Evolutionary conservation across 2,113 vertebrate genomes (phyloP), one percentile per base, ranked within the genome.

Genomic region (Thalassarche chlororhynchos): DNA sequence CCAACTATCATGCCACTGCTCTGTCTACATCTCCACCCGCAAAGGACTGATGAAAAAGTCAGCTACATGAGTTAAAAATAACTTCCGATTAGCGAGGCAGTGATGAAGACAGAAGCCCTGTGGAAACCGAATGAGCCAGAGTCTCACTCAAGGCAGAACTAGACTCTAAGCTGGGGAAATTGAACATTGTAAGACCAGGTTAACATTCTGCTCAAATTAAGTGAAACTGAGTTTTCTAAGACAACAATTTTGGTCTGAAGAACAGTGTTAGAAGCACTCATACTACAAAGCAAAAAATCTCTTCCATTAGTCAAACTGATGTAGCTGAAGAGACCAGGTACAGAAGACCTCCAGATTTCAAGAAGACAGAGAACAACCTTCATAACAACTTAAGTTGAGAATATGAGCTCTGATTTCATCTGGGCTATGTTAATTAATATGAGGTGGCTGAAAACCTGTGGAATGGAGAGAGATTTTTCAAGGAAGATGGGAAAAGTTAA

Each of bases 11-110:
- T 23, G 18, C 34, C 68, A 80, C 42, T 78, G 54, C 89, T 80
- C 75, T 40, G 58, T 83, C 68, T 91, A 29, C 24, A 84, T 71
- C 76, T 91, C 77, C 72, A 89, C 46, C 61, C 62, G 34, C 69
- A 83, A 96, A 95, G 70, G 31, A 81, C 80, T 75, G 76, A 92
- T 58, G 71, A 89, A 88, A 82, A 89, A 88, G 34, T 36, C 54
- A 92, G 62, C 60, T 78, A 96, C 0, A 0, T 0, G 9, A 88
- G 89, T 40, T 96, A 94, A 92, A 94, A 96, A 86, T 95, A 96
- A 81, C 71, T 66, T 88, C 54, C 1, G 9, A 92, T 95, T 84
- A 95, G 58, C 7, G 1, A 84, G 58, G 49, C 70, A 79, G 38
- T 42, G 42, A 90, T 57, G 49, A 84, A 64, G 42, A 90, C 65